Conservation (phyloP, 1,140 invertebrate species). For the Danaus melanippus region DNA sequence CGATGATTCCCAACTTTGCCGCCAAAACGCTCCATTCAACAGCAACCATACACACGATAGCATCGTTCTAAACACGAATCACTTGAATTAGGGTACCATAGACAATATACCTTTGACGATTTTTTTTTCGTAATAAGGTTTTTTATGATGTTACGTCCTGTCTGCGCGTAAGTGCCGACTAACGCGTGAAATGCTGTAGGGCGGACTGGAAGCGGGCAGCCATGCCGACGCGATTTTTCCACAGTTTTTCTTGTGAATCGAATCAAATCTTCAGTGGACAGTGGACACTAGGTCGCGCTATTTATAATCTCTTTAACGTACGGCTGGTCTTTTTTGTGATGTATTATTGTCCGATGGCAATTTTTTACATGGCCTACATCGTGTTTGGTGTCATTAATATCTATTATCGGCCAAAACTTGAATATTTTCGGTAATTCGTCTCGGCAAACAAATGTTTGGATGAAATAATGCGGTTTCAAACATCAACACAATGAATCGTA, state of each 20-base stretch:
- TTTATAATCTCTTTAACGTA: conserved; percentile 31
- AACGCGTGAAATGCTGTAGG: conserved; percentile 55
- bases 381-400: too few relatives aligned
- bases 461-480: too few relatives aligned
- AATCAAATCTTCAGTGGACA: conserved; percentile 48
- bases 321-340: conserved; percentile 15
- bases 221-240: conserved; percentile 48
- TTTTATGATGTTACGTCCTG: conserved; percentile 17
- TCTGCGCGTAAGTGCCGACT: conserved; percentile 50
- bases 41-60: conserved; percentile 42
- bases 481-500: too few relatives aligned
- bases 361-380: conserved; percentile 2
- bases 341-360: conserved; percentile 5
- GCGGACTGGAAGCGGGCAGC: conserved; percentile 44
- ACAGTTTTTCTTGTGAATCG: conserved; percentile 52
- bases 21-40: conserved; percentile 50
- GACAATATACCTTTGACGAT: conserved; percentile 6
- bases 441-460: too few relatives aligned
- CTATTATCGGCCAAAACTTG: too few relatives aligned
- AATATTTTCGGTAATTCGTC: too few relatives aligned
- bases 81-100: conserved; percentile 14
- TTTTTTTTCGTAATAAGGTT: conserved; percentile 20
- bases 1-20: conserved; percentile 46
- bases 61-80: conserved; percentile 50
- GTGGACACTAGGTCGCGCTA: conserved; percentile 47